Base-by-base conservation (phyloP, 2,888 invertebrate genomes). In the Enoplolaimus lenunculus region DNA sequence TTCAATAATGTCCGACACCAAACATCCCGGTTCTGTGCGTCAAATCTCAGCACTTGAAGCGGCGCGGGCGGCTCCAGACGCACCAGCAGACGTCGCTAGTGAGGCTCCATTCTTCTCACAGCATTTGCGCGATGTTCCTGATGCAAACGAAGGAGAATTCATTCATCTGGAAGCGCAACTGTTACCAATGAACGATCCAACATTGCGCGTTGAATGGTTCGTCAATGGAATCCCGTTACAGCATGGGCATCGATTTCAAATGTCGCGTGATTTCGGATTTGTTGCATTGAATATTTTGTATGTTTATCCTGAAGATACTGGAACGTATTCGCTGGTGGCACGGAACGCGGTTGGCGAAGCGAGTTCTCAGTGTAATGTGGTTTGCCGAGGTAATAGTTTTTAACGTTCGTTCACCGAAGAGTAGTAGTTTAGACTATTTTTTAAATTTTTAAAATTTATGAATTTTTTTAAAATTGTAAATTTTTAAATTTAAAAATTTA, bases 221-320 rank as follows among this genome's bases (percentile, higher is more conserved):
- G 91, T 91, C 78, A 94, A 98, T 82, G 94, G 93, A 70, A 88
- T 90, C 80, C 88, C 91, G 73, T 88, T 98, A 69, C 78, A 78
- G 75, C 79, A 80, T 66, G 81, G 84, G 59, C 83, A 84, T 75
- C 87, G 95, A 76, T 95, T 92, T 79, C 92, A 92, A 82, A 91
- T 90, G 7, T 90, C 91, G 80, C 89, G 93, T 77, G 94, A 97
- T 82, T 95, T 97, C 83, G 95, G 95, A 72, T 97, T 93, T 80
- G 94, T 95, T 28, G 93, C 95, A 7, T 85, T 99, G 70, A 97
- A 97, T 82, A 87, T 98, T 68, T 85, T 95, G 30, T 93, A 93
- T 78, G 93, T 94, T 31, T 95, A 94, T 81, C 91, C 97, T n/a
- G 90, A 90, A 77, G 98, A 98, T 83, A 91, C 91, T 2, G 95